These are phyloP conservation scores for Suncus etruscus DNA, from an alignment of 2,113 vertebrate genomes.

Conservation along the genomic window DNA sequence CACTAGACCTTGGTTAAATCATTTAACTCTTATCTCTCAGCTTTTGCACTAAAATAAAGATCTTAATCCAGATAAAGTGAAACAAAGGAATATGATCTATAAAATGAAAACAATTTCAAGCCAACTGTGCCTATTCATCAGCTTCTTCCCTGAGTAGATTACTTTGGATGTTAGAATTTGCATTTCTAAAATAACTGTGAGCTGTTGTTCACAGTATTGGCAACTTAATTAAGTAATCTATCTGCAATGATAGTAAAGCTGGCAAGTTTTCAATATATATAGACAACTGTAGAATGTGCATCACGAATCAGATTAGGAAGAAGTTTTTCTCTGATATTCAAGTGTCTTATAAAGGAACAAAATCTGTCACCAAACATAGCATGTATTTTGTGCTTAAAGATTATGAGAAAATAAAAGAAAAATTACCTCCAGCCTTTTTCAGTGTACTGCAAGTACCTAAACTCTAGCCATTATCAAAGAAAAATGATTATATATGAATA, in stretches of 20 bases:
- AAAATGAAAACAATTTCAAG: background rate
- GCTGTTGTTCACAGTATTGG: background rate
- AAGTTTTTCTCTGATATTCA: background rate
- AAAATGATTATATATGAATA: too few species aligned
- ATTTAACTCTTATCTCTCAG: background rate
- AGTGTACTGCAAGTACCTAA: too few species aligned
- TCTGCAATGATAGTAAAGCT: background rate
- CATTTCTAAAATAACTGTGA: constrained; percentile 30
- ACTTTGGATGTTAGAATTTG: background rate
- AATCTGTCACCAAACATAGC: too few species aligned
- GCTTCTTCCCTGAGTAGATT: background rate
- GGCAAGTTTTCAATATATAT: background rate
- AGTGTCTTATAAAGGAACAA: background rate
- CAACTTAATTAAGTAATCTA: background rate
- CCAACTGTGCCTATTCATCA: background rate
- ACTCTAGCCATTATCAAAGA: too few species aligned
- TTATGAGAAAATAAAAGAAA: too few species aligned
- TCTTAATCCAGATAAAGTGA: background rate
- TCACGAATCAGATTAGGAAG: accelerated
- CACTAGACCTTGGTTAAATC: background rate
- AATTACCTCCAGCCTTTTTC: too few species aligned
- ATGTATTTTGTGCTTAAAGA: too few species aligned
- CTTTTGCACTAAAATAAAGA: background rate
- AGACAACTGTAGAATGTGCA: background rate
- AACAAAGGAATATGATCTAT: background rate